Evolutionary conservation across 2,113 vertebrate species (phyloP), one percentile per base, ranked within the genome.

Genomic region (Chloebia gouldiae): DNA sequence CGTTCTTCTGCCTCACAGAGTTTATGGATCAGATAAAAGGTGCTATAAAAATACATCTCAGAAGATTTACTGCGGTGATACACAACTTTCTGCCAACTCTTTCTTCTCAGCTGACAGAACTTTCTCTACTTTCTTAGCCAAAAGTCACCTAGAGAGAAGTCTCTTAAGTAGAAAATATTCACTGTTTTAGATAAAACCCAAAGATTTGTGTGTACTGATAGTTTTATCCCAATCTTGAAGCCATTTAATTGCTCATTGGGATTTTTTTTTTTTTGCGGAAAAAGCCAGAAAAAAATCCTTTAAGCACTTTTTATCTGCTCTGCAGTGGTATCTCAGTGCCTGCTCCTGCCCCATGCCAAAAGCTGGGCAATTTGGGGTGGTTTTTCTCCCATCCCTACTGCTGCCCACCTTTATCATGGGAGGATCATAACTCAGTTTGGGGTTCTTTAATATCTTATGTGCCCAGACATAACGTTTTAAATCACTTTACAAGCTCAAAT

Each of bases 21-120:
- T 70, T 92, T 77, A 77, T 2, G 11, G n/a, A 88, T 94, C 90
- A 93, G 95, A 92, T 94, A 94, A 93, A 91, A 93, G 39, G 28
- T 93, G 81, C 68, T 94, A 70, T 79, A 87, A 92, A 94, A 94
- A 93, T 56, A 85, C 81, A 73, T 70, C 90, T 91, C 37, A 70
- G 81, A 81, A 88, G 68, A 93, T 90, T 92, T 95, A 92, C 28
- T 51, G 49, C 90, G 66, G 79, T 44, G 44, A 54, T 71, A 83
- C 35, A 66, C 30, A 11, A 40, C 63, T 92, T 83, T 90, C 87
- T 79, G 91, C 84, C 91, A 90, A 70, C 19, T 69, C 23, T 56
- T 87, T 75, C 33, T 83, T 85, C 84, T 73, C 79, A 77, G 24
- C 47, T 63, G 68, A 61, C 63, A 90, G 78, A 92, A 91, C 23